Evolutionary conservation across 2,888 invertebrate species (phyloP).

Genomic region (Drosophila niveifrons): DNA sequence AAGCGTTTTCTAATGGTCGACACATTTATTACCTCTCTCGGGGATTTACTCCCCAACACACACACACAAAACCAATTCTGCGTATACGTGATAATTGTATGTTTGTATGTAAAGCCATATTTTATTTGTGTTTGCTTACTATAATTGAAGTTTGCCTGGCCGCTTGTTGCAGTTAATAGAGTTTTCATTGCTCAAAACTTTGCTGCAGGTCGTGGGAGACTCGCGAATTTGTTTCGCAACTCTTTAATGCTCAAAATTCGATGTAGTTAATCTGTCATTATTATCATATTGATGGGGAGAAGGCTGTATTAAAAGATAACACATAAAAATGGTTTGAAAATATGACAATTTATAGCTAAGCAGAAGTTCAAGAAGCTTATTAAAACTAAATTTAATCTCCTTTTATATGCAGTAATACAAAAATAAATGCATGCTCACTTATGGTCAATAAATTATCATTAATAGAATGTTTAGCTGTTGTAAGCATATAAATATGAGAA

Average conservation of each 20-base stretch:
- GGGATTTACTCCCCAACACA: slow-evolving; percentile 49
- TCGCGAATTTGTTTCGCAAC: slow-evolving; percentile 23
- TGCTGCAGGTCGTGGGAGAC: slow-evolving; percentile 45
- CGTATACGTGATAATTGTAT: slow-evolving; percentile 16
- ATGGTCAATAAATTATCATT: too few relatives aligned
- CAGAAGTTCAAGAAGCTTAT: neutral
- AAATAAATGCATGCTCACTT: too few relatives aligned
- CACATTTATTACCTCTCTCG: slow-evolving; percentile 63
- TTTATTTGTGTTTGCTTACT: slow-evolving; percentile 48
- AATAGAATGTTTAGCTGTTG: too few relatives aligned
- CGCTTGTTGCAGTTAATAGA: slow-evolving; percentile 50
- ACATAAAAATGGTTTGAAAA: too few relatives aligned
- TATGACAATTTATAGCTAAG: neutral
- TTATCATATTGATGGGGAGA: neutral
- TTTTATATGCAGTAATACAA: too few relatives aligned
- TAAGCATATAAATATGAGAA: too few relatives aligned
- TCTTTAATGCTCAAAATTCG: slow-evolving; percentile 5
- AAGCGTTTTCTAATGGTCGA: slow-evolving; percentile 75
- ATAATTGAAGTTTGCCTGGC: slow-evolving; percentile 41
- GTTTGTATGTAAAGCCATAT: slow-evolving; percentile 51
- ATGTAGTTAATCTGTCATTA: slow-evolving; percentile 8
- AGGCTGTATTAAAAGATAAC: neutral
- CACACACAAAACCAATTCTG: neutral
- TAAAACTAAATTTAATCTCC: neutral
- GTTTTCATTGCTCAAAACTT: slow-evolving; percentile 37